Evolutionary conservation across 1,140 invertebrate genomes (phyloP), one percentile per base, ranked within the genome.

Genomic region (Steinernema feltiae): DNA sequence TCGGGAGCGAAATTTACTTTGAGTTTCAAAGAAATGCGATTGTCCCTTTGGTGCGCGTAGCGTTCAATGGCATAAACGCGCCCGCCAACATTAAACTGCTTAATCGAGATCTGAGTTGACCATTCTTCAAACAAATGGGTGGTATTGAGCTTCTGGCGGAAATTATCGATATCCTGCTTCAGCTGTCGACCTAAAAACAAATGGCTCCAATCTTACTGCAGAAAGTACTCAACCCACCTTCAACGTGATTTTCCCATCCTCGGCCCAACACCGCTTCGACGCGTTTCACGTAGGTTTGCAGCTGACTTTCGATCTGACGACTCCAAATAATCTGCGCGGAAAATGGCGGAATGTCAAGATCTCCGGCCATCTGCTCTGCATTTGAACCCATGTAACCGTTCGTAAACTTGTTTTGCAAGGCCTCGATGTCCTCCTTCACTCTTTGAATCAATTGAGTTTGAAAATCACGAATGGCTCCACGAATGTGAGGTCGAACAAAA

Each of bases 241-340:
- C 97, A 30, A 98, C 95, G 87, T 99, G 95, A 84, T 94, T 96
- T 87, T 98, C 95, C 97, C 97, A 99, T 32, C 94, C 95, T 88
- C 97, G 96, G 17, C 94, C 88, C 88, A 99, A 89, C 46, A 99
- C 95, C 89, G 97, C 95, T 89, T 98, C 96, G 1, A 99, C 95
- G 78, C 96, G 90, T 84, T 93, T 92, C 84, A 99, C 90, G 87
- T 97, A 98, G 77, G 94, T 94, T 29, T 93, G 94, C n/a, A 99
- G 89, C 87, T 99, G 96, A 78, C 95, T 91, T 88, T 99, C 95
- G 84, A 99, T 99, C 86, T 90, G 95, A 85, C 94, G 93, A 0
- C 95, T 94, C 97, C 97, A 99, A 80, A 99, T 95, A 79, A 99
- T 98, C 70, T 93, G 97, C 0, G 96, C 96, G 41, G 95, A 92